Percentiles rank a stretch among this genome's conserved stretches.
Evolutionary conservation across 2,797 vertebrate species (phyloP).

Genomic region (Semaprochilodus insignis): DNA sequence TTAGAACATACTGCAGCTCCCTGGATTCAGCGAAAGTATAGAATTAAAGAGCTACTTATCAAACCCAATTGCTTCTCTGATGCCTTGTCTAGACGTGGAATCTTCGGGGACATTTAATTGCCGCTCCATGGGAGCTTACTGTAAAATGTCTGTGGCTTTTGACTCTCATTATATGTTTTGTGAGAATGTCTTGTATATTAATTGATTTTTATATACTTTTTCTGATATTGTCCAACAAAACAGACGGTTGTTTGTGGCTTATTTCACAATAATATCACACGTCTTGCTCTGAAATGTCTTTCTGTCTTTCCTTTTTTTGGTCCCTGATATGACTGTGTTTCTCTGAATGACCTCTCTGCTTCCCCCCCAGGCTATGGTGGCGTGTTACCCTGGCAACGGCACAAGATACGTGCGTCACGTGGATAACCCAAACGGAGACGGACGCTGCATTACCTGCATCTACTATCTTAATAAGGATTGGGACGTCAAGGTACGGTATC

Average conservation of each 20-base stretch:
- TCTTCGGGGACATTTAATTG: constrained; percentile 4
- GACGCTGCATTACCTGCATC: constrained; percentile 93
- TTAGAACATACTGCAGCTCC: not conserved
- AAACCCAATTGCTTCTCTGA: not conserved
- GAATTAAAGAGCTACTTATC: not conserved
- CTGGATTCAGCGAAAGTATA: not conserved
- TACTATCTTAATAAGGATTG: constrained; percentile 96
- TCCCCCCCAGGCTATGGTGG: constrained; percentile 88
- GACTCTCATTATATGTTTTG: no score
- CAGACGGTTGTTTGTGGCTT: not conserved
- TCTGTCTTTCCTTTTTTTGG: not conserved
- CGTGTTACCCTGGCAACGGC: constrained; percentile 91
- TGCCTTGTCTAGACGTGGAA: not conserved
- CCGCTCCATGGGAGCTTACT: not conserved
- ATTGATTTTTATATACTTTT: not conserved
- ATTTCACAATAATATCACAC: not conserved
- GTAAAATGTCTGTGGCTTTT: no score
- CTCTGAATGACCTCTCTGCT: constrained; percentile 35
- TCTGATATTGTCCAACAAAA: not conserved
- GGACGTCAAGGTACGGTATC: constrained; percentile 84
- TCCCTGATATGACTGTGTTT: constrained; percentile 15
- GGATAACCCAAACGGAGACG: constrained; percentile 91
- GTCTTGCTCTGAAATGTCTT: not conserved
- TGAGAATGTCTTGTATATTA: no score
- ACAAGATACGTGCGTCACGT: constrained; percentile 91